phyloP scores from a whole-genome alignment of 2,797 vertebrate genomes.

The Mus minutoides region DNA sequence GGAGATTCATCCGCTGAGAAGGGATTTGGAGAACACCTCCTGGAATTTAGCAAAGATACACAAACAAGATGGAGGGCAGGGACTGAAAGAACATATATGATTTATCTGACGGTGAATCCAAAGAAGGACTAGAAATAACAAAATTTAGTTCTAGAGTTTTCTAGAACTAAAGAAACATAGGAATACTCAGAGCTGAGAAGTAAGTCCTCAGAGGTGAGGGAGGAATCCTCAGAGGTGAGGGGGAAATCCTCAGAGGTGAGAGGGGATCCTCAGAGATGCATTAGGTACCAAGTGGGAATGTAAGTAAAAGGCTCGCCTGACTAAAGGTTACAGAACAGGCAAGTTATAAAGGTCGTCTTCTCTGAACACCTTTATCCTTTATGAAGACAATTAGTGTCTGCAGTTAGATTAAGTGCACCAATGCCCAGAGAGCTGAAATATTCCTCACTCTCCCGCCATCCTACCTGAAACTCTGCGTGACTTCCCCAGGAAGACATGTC shows the following conservation, averaged over 20 bases:
- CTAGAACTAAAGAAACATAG: conserved; percentile 11
- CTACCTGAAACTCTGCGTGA: background rate
- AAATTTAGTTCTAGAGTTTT: background rate
- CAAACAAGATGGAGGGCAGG: background rate
- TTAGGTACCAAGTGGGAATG: background rate
- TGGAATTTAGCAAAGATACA: background rate
- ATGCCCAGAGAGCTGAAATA: background rate
- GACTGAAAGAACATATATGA: background rate
- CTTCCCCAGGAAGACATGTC: conserved; percentile 33
- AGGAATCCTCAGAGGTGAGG: too few relatives aligned
- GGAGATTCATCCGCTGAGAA: background rate
- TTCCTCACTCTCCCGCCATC: background rate
- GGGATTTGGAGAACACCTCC: background rate
- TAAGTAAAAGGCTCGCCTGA: background rate
- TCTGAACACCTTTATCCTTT: conserved; percentile 23
- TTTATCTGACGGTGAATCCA: background rate
- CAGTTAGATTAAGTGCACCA: background rate
- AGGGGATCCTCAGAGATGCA: too few relatives aligned
- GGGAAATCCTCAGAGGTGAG: too few relatives aligned
- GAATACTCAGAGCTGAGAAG: too few relatives aligned
- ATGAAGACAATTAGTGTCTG: background rate
- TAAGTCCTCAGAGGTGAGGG: too few relatives aligned
- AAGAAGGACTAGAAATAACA: conserved; percentile 34
- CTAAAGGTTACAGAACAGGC: background rate
- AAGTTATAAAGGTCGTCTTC: background rate